phyloP scores from a whole-genome alignment of 2,888 invertebrate species.

The Dasypogon diadema region DNA sequence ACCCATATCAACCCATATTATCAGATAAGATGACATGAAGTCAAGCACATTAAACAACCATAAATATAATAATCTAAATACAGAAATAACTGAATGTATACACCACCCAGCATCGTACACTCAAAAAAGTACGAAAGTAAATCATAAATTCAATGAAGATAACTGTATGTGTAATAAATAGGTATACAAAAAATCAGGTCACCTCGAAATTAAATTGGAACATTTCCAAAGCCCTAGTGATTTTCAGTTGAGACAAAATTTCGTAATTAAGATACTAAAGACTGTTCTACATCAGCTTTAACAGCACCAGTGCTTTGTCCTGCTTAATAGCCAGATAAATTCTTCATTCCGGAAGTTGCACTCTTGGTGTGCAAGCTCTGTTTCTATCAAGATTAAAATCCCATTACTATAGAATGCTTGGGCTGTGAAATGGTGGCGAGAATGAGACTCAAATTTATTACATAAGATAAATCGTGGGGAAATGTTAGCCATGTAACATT shows the following conservation, averaged over 20 bases:
- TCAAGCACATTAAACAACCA: too few relatives aligned
- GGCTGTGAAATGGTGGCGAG: conserved; percentile 16
- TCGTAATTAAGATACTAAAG: conserved; percentile 32
- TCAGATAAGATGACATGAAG: too few relatives aligned
- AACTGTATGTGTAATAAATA: too few relatives aligned
- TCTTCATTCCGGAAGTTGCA: not conserved
- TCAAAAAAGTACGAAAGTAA: too few relatives aligned
- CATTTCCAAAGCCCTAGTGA: too few relatives aligned
- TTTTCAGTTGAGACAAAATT: conserved; percentile 22
- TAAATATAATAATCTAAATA: too few relatives aligned
- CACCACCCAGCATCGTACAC: too few relatives aligned
- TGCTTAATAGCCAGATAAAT: conserved; percentile 6
- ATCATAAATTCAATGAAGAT: too few relatives aligned
- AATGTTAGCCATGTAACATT: conserved; percentile 19
- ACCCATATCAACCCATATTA: too few relatives aligned
- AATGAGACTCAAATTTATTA: conserved; percentile 28
- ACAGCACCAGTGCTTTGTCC: conserved; percentile 2
- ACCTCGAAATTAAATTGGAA: too few relatives aligned
- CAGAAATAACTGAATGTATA: too few relatives aligned
- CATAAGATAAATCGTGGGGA: conserved; percentile 28
- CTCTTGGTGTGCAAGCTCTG: conserved; percentile 1
- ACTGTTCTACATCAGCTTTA: conserved; percentile 19
- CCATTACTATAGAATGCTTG: conserved; percentile 22
- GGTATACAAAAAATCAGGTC: too few relatives aligned
- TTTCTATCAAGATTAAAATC: conserved; percentile 19